A percentile compares a stretch with the other conserved stretches of the same genome.
phyloP scores from a whole-genome alignment of 1,140 invertebrate genomes.

The Melanaphis sacchari region DNA sequence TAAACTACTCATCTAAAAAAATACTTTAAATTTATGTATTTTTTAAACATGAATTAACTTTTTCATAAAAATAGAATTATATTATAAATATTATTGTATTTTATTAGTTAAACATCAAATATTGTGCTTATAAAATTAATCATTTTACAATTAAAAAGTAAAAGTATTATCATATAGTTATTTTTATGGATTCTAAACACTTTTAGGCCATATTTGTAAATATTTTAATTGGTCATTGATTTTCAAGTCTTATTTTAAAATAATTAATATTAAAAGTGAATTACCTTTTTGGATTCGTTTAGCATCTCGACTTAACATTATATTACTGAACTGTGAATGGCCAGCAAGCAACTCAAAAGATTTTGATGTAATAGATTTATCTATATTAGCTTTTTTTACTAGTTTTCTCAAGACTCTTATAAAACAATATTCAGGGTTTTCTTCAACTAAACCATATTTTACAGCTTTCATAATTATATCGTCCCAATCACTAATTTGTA shows the following conservation, averaged over 20 bases:
- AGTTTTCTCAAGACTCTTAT: conserved; percentile 30
- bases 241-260: not conserved
- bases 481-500: conserved; percentile 33
- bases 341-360: conserved; percentile 31
- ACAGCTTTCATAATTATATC: conserved; percentile 8
- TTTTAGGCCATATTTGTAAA: not conserved
- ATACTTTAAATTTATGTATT: not conserved
- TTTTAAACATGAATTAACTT: not conserved
- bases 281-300: conserved; percentile 35
- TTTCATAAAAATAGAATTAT: too few relatives aligned
- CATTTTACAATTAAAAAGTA: too few relatives aligned
- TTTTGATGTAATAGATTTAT: conserved; percentile 19
- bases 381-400: conserved; percentile 16
- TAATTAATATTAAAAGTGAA: not conserved
- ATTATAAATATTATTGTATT: too few relatives aligned
- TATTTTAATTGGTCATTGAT: not conserved
- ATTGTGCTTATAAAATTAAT: too few relatives aligned
- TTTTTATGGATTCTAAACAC: not conserved
- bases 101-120: too few relatives aligned
- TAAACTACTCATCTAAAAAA: not conserved
- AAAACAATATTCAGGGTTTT: conserved; percentile 19
- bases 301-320: conserved; percentile 41
- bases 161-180: too few relatives aligned
- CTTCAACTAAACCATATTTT: conserved; percentile 30
- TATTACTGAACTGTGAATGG: conserved; percentile 36